A percentile compares a stretch with the other conserved stretches of the same genome.
Evolutionary conservation across 2,113 vertebrate species (phyloP).

Genomic region (Cyprinodon tularosa): DNA sequence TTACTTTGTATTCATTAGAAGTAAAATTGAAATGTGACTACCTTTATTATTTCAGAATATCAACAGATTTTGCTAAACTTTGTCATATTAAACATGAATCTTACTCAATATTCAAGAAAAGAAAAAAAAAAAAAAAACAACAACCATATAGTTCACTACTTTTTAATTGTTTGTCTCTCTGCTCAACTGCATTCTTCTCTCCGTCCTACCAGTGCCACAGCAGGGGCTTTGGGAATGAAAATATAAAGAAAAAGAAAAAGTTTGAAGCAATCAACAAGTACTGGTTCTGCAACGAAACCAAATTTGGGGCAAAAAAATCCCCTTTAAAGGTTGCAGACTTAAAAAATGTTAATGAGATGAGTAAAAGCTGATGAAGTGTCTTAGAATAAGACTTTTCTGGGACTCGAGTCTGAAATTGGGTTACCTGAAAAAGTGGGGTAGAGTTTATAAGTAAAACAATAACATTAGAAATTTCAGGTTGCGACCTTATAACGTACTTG

Average conservation of each 20-base stretch:
- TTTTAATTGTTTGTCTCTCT: not conserved
- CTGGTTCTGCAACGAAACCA: not conserved
- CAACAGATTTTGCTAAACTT: not conserved
- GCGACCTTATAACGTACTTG: not conserved
- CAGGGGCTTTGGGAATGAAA: not conserved
- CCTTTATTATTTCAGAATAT: no score
- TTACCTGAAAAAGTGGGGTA: not conserved
- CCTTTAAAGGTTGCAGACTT: not conserved
- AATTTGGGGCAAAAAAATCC: not conserved
- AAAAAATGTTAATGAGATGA: not conserved
- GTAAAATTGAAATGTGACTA: not conserved
- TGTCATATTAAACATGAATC: not conserved
- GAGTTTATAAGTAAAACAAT: not conserved
- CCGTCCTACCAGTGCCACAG: not conserved
- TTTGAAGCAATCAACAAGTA: not conserved
- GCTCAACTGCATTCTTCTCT: not conserved
- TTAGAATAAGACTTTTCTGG: not conserved
- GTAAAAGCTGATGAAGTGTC: no score
- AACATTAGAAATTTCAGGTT: not conserved
- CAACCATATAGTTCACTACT: not conserved
- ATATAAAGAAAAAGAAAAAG: not conserved
- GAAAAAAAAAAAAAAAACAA: no score
- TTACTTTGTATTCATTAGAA: not conserved
- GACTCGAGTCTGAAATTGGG: not conserved
- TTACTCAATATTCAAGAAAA: not conserved